A percentile compares a stretch with the other conserved stretches of the same genome.
Evolutionary conservation across 2,113 vertebrate species (phyloP).

Genomic region (Pogona vitticeps): DNA sequence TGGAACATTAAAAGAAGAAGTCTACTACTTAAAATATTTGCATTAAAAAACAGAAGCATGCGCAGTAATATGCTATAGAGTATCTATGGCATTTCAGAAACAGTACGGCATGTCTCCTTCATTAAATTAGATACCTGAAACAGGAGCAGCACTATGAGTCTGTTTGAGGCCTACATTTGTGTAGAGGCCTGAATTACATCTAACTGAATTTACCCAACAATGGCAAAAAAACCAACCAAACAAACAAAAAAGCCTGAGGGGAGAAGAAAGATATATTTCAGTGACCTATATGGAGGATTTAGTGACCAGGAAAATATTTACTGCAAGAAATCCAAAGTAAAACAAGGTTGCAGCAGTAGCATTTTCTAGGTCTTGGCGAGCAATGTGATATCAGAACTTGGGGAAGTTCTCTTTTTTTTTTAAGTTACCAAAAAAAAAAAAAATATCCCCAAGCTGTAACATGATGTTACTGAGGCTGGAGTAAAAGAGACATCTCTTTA

Average conservation of each 20-base stretch:
- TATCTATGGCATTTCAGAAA: not conserved
- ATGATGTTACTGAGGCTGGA: too few species aligned
- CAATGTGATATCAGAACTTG: accelerated
- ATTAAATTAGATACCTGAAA: not conserved
- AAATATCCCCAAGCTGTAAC: too few species aligned
- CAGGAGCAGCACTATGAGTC: not conserved
- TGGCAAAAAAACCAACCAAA: too few species aligned
- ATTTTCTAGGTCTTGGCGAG: too few species aligned
- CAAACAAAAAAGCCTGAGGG: conserved; percentile 1
- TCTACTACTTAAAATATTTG: not conserved
- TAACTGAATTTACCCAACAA: too few species aligned
- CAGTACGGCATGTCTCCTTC: not conserved
- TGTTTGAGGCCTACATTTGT: not conserved
- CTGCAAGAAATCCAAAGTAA: not conserved
- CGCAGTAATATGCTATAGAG: not conserved
- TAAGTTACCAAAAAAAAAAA: too few species aligned
- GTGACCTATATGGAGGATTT: too few species aligned
- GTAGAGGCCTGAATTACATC: not conserved
- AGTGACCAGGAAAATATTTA: conserved; percentile 23
- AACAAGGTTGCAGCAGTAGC: conserved; percentile 1
- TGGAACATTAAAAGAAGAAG: not conserved
- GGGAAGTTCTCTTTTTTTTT: too few species aligned
- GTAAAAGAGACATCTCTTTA: conserved; percentile 20
- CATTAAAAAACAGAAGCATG: too few species aligned
- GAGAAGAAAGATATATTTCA: not conserved